Evolutionary conservation across 2,113 vertebrate species (phyloP).

Genomic region (Tamias sibiricus): DNA sequence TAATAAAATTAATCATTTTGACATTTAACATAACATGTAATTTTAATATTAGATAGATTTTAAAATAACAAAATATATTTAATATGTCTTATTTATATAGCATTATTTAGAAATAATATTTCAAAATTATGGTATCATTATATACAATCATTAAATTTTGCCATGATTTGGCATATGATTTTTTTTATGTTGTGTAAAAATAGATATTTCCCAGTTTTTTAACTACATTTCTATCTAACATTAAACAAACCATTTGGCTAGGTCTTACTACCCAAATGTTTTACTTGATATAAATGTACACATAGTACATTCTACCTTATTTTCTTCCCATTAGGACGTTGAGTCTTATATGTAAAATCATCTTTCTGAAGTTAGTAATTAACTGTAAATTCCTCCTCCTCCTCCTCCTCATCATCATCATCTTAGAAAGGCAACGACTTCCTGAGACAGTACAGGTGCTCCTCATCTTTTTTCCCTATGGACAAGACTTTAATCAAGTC

Average conservation of each 20-base stretch:
- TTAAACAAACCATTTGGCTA: background rate
- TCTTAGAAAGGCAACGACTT: background rate
- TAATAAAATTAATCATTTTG: constrained; percentile 5
- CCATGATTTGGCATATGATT: background rate
- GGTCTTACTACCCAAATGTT: background rate
- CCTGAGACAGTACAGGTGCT: background rate
- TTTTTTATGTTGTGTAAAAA: constrained; percentile 21
- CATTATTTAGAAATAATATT: background rate
- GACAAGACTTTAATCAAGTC: background rate
- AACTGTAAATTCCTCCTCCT: background rate
- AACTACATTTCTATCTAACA: background rate
- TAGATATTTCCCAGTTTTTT: background rate
- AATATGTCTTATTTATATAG: background rate
- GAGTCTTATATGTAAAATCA: background rate
- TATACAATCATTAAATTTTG: background rate
- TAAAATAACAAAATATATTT: constrained; percentile 5
- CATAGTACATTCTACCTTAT: background rate
- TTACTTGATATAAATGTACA: background rate
- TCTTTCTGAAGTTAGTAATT: background rate
- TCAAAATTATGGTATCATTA: constrained; percentile 2
- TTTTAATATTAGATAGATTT: constrained; percentile 50
- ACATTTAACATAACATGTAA: too few species aligned
- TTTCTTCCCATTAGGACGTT: background rate
- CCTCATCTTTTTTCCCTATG: background rate
- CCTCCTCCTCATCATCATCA: too few species aligned